These are phyloP conservation scores for Sander vitreus DNA, from an alignment of 2,113 vertebrate species.

Conservation along the genomic window DNA sequence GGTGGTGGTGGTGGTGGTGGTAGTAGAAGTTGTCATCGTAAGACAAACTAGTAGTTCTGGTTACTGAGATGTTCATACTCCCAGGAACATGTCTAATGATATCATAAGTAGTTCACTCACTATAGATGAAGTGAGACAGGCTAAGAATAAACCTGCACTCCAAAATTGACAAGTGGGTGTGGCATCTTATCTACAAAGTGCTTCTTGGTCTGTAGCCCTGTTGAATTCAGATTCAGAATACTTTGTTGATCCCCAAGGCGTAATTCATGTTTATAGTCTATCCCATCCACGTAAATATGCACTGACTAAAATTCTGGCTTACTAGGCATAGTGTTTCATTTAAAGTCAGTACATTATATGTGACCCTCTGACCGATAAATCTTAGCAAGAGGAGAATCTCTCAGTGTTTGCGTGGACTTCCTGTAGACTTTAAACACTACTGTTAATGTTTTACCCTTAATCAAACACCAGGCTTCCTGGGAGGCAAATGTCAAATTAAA, in stretches of 20 bases:
- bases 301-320: conserved; percentile 21
- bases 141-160: conserved; percentile 53
- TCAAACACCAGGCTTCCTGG: conserved; percentile 74
- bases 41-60: not conserved
- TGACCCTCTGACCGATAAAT: conserved; percentile 39
- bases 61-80: not conserved
- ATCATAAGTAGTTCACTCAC: conserved; percentile 7
- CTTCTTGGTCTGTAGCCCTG: conserved; percentile 29
- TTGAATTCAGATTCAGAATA: not conserved
- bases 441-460: conserved; percentile 84
- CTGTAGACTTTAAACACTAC: conserved; percentile 76
- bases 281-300: not conserved
- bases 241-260: too few species aligned
- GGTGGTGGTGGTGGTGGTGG: too few species aligned
- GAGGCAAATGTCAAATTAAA: conserved; percentile 49
- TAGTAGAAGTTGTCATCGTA: not conserved
- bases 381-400: conserved; percentile 17
- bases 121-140: conserved; percentile 5
- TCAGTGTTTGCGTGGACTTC: conserved; percentile 47
- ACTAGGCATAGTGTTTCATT: not conserved
- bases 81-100: not conserved
- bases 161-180: conserved; percentile 21
- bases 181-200: conserved; percentile 49
- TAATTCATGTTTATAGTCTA: too few species aligned
- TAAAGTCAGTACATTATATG: not conserved